These are phyloP conservation scores for Drosophila dunni DNA, from an alignment of 1,140 invertebrate species.

Conservation along the genomic window DNA sequence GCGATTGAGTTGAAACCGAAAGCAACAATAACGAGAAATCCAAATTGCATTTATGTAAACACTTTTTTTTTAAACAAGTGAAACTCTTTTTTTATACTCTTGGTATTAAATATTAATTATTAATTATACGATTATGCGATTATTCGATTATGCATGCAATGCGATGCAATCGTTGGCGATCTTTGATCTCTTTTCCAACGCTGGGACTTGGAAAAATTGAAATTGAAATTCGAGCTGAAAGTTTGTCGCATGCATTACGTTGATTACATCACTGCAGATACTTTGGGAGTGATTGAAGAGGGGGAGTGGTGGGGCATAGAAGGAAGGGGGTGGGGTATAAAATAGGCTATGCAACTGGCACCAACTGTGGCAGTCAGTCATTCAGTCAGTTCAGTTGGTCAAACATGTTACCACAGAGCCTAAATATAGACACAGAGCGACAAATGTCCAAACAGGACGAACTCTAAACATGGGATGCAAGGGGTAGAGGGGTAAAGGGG, in stretches of 20 bases:
- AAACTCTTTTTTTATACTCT: conserved; percentile 18
- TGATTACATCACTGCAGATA: conserved; percentile 67
- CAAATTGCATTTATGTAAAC: conserved; percentile 50
- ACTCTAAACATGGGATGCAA: conserved; percentile 9
- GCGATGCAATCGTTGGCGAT: conserved; percentile 67
- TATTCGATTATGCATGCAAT: conserved; percentile 67
- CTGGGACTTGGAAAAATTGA: conserved; percentile 43
- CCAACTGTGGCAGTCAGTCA: conserved; percentile 79
- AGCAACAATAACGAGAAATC: conserved; percentile 22
- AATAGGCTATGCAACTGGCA: conserved; percentile 43
- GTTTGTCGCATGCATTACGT: conserved; percentile 78
- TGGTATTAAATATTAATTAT: conserved; percentile 68
- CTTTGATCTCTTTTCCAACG: conserved; percentile 50
- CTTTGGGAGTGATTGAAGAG: background rate
- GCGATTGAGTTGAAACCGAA: conserved; percentile 31
- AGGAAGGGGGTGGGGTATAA: background rate
- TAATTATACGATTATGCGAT: conserved; percentile 62
- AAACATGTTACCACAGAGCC: conserved; percentile 72
- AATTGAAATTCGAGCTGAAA: conserved; percentile 75
- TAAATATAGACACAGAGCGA: conserved; percentile 66
- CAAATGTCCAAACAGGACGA: conserved; percentile 70
- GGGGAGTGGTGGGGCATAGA: background rate
- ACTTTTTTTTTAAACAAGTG: conserved; percentile 30
- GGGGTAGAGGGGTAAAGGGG: background rate
- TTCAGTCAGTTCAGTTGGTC: conserved; percentile 81